Evolutionary conservation across 2,888 invertebrate species (phyloP).

Genomic region (Tipula helvola): DNA sequence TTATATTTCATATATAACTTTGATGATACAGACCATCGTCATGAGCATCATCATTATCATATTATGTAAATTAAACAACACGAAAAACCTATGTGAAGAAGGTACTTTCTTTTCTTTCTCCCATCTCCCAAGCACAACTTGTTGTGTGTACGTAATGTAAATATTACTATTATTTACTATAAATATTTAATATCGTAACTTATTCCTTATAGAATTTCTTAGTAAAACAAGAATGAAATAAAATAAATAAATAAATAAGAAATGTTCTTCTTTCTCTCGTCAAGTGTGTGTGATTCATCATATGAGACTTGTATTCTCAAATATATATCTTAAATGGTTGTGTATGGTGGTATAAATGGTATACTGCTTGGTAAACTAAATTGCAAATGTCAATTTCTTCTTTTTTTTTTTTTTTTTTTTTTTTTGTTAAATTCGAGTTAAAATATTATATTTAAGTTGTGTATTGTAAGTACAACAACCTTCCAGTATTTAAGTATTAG

Average conservation of each 20-base stretch:
- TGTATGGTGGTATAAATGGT: not conserved
- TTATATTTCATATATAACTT: not conserved
- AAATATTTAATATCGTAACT: not conserved
- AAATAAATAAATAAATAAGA: not conserved
- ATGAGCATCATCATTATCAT: not conserved
- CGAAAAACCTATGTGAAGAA: not conserved
- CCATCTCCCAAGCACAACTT: not conserved
- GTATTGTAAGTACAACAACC: not conserved
- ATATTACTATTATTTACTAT: not conserved
- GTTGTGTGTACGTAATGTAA: not conserved
- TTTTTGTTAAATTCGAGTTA: not conserved
- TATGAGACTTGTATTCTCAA: not conserved
- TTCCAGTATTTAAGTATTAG: not conserved
- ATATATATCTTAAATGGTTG: not conserved
- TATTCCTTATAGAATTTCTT: not conserved
- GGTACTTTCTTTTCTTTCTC: not conserved
- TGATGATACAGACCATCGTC: not conserved
- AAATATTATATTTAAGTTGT: not conserved
- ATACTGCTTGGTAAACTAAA: not conserved
- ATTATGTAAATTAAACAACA: not conserved
- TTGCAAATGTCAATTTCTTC: not conserved
- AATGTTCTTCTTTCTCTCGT: not conserved
- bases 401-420: not conserved
- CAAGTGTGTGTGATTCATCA: not conserved
- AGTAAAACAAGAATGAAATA: not conserved